Evolutionary conservation across 2,888 invertebrate species (phyloP), one percentile per base, ranked within the genome.

Genomic region (Euplexia lucipara): DNA sequence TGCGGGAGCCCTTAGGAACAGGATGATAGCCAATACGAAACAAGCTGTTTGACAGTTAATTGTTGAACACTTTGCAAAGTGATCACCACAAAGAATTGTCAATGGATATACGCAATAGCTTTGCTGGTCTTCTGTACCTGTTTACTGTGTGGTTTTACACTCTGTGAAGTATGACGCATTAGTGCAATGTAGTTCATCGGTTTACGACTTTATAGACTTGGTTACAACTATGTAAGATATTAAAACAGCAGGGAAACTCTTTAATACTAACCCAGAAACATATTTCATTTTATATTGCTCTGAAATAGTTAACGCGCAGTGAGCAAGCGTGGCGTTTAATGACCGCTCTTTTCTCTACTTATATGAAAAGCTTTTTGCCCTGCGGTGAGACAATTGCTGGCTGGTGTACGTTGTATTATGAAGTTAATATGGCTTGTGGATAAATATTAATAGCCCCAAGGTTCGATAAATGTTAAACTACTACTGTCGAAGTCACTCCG

Each of bases 141-240:
- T 8, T 14, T 14, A 16, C 22, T 12, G 1, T 0, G n/a, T 18
- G 10, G 57, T n/a, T 44, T 71, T 39, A 53, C 20, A 59, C 54
- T 52, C 63, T 66, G 56, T 44, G 63, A 61, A 65, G 48, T 60
- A 69, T 71, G 63, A 72, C 66, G 61, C 45, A 71, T 71, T 76
- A 76, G 56, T 39, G 47, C 51, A 47, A 45, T 60, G 34, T 67
- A 72, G 56, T 64, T 69, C 51, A 65, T 54, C 18, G 41, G 57
- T 78, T 76, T 65, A 70, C 49, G 75, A 62, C 52, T 53, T 35
- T 10, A 48, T 45, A 41, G 22, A 64, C 65, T 57, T 52, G 54
- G 72, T 67, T 63, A 49, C 54, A 71, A 57, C 51, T 56, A 70
- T 70, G 69, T 71, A 49, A 52, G 68, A 49, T 68, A 68, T 67